Evolutionary conservation across 1,140 invertebrate genomes (phyloP), one percentile per base, ranked within the genome.

Genomic region (Yoshiicerus persimilis): DNA sequence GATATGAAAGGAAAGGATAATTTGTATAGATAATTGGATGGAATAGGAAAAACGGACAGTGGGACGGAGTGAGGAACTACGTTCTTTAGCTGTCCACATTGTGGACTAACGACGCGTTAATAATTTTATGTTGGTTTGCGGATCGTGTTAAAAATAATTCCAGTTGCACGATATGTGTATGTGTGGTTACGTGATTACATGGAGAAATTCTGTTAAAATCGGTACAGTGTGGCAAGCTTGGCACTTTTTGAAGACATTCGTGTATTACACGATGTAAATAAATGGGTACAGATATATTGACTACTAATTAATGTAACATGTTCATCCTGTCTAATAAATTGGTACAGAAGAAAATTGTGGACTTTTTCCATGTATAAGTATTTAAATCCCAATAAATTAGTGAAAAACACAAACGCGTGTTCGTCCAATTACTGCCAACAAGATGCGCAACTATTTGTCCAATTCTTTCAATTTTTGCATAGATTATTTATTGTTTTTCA

Each of bases 371-470:
- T 80, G 75, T 80, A n/a, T n/a, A 80, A 34, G 13, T 34, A 13
- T 80, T 80, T 80, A 80, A 80, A 80, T 80, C 32, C 75, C 34
- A 34, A 80, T 80, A 80, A 80, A 80, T 80, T 34, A 34, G 75
- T 70, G 34, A 80, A 80, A 80, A 38, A 38, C 30, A 38, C 75
- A n/a, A 38, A 20, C 75, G 34, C 75, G 75, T 80, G 75, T n/a
- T 34, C 30, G 13, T n/a, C 34, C 75, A 80, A 80, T 80, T 80
- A 80, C 4, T 80, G 75, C 30, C 75, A 36, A 80, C 75, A 80
- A 80, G 32, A 80, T 80, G 30, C 32, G 32, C 32, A 36, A 34
- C 27, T 32, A 80, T 36, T 80, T 80, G 75, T 36, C 32, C 75
- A 80, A 34, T 80, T 36, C 30, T 80, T 80, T 80, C 34, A n/a